Evolutionary conservation across 2,113 vertebrate species (phyloP).

Genomic region (Speoplatyrhinus poulsoni): DNA sequence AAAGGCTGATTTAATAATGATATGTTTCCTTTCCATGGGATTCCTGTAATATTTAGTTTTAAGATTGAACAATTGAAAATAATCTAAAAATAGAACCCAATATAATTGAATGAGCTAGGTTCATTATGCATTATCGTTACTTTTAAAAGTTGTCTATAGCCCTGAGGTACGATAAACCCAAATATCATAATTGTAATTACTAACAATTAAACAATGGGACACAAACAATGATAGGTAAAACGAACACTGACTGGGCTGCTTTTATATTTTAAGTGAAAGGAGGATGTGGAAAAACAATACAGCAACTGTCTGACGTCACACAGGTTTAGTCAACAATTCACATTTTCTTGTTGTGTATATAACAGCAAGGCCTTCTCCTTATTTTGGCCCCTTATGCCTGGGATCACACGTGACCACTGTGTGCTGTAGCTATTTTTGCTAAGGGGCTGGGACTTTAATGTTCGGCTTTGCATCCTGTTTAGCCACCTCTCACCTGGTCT

Average conservation of each 20-base stretch:
- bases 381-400: not conserved
- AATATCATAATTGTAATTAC: slow-evolving; percentile 15
- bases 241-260: not conserved
- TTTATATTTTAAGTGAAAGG: slow-evolving; percentile 2
- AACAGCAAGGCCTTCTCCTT: too few species aligned
- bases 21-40: too few species aligned
- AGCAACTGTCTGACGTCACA: too few species aligned
- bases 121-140: too few species aligned
- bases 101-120: too few species aligned
- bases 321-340: not conserved
- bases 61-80: too few species aligned
- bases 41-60: too few species aligned
- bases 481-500: not conserved
- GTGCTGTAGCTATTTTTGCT: not conserved
- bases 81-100: too few species aligned
- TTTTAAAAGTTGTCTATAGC: slow-evolving; percentile 10
- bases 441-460: not conserved
- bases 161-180: not conserved
- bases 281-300: too few species aligned
- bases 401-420: not conserved
- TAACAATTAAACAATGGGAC: slow-evolving; percentile 33
- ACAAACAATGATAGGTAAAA: slow-evolving; percentile 21
- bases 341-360: not conserved
- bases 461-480: slow-evolving; percentile 7
- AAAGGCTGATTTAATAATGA: too few species aligned